A percentile compares a stretch with the other conserved stretches of the same genome.
These are phyloP conservation scores for Fundulus diaphanus DNA, from an alignment of 2,797 vertebrate genomes.

Conservation along the genomic window DNA sequence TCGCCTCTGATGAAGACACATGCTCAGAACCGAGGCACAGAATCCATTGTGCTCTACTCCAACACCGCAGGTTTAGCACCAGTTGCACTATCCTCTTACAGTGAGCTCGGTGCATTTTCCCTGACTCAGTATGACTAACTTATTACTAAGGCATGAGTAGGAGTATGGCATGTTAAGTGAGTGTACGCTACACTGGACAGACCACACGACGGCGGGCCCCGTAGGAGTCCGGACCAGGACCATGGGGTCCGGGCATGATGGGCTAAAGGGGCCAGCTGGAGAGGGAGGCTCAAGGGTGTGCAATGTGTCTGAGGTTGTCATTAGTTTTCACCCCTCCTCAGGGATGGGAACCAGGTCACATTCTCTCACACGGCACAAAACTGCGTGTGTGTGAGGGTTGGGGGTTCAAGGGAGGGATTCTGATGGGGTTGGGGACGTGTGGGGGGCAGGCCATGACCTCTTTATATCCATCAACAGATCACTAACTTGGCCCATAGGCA, in stretches of 20 bases:
- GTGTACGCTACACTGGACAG: conserved; percentile 17
- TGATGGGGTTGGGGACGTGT: conserved; percentile 50
- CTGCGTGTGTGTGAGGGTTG: conserved; percentile 73
- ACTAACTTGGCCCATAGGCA: conserved; percentile 76
- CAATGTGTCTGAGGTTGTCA: conserved; percentile 80
- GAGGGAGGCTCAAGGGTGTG: conserved; percentile 72
- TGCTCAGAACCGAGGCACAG: conserved; percentile 63
- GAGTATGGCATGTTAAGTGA: conserved; percentile 13
- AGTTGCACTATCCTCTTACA: conserved; percentile 46
- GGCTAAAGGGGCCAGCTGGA: conserved; percentile 75
- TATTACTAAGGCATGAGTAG: conserved; percentile 9
- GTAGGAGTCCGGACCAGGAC: conserved; percentile 53
- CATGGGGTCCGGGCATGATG: conserved; percentile 55
- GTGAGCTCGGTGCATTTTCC: not conserved
- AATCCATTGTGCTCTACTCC: conserved; percentile 59
- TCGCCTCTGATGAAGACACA: conserved; percentile 87
- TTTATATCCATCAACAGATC: conserved; percentile 86
- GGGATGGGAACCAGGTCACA: conserved; percentile 88
- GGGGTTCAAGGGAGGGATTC: conserved; percentile 77
- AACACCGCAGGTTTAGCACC: conserved; percentile 61
- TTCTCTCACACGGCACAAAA: conserved; percentile 84
- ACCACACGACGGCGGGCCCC: conserved; percentile 1
- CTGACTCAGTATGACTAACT: conserved; percentile 5
- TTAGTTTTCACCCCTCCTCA: conserved; percentile 80
- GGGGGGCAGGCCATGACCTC: conserved; percentile 83